These are phyloP conservation scores for Nomada fabriciana DNA, from an alignment of 2,888 invertebrate species.

Conservation along the genomic window DNA sequence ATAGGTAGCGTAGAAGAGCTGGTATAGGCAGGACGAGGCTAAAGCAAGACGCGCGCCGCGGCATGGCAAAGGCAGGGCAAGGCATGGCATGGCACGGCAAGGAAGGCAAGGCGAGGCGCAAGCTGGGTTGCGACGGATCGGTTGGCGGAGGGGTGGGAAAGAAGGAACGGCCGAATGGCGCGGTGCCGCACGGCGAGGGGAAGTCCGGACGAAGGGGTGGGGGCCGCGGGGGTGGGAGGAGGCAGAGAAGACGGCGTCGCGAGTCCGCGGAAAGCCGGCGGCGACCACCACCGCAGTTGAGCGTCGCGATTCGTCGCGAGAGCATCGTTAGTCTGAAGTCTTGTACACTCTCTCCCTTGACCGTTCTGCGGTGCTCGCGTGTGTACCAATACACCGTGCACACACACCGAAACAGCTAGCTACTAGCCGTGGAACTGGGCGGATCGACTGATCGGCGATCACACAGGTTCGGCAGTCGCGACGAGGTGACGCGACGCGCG, in stretches of 20 bases:
- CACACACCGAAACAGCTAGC: conserved; percentile 41
- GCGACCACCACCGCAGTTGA: conserved; percentile 80
- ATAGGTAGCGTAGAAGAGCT: conserved; percentile 49
- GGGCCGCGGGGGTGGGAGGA: background rate
- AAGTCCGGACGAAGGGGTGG: conserved; percentile 26
- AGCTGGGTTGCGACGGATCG: conserved; percentile 42
- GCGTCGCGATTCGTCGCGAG: conserved; percentile 78
- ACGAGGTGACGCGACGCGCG: conserved; percentile 27
- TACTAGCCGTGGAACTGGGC: conserved; percentile 41
- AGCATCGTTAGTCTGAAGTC: conserved; percentile 63
- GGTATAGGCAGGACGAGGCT: conserved; percentile 32
- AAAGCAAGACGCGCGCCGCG: conserved; percentile 43
- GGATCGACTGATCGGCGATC: conserved; percentile 46
- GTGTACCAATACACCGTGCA: background rate
- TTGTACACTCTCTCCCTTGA: conserved; percentile 19
- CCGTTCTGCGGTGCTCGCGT: background rate
- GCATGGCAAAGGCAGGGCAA: conserved; percentile 41
- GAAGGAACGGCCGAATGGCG: conserved; percentile 60
- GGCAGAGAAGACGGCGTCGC: conserved; percentile 73
- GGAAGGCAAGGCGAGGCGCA: conserved; percentile 46
- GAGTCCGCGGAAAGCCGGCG: conserved; percentile 77
- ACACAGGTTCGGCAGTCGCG: conserved; percentile 37
- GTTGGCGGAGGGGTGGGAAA: conserved; percentile 39
- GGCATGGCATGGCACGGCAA: conserved; percentile 33
- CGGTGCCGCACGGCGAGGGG: conserved; percentile 55